Percentiles rank a stretch among this genome's conserved stretches.
Conservation (phyloP, 2,113 vertebrate species). For the Pangasianodon hypophthalmus region DNA sequence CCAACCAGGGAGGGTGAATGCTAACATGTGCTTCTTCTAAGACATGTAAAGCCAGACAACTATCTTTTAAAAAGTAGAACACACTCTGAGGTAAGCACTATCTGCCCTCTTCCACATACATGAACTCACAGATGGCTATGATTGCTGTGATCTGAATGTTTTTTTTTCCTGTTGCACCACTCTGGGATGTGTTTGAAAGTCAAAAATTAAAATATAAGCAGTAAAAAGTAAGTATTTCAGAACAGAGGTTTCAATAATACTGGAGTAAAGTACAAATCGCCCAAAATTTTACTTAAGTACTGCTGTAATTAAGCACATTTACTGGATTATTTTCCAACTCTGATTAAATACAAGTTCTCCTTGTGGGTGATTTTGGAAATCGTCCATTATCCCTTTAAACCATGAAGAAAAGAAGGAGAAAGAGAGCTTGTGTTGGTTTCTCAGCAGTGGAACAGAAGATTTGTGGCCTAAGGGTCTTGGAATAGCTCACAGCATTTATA, state of each 20-base stretch:
- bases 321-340: background rate
- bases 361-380: background rate
- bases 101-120: background rate
- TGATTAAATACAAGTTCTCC: background rate
- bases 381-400: background rate
- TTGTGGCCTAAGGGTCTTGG: constrained; percentile 23
- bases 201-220: background rate
- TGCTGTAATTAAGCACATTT: background rate
- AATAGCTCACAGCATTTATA: constrained; percentile 14
- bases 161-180: background rate
- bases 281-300: background rate
- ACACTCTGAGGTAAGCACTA: background rate
- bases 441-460: constrained; percentile 28
- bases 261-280: background rate
- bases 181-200: background rate
- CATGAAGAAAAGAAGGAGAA: background rate
- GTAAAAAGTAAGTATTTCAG: background rate
- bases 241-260: background rate
- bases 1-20: no score
- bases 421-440: background rate
- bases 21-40: no score
- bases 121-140: background rate
- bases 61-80: no score
- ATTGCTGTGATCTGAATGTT: background rate
- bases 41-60: no score